Evolutionary conservation across 2,113 vertebrate genomes (phyloP), one percentile per base, ranked within the genome.

Genomic region (Eublepharis macularius): DNA sequence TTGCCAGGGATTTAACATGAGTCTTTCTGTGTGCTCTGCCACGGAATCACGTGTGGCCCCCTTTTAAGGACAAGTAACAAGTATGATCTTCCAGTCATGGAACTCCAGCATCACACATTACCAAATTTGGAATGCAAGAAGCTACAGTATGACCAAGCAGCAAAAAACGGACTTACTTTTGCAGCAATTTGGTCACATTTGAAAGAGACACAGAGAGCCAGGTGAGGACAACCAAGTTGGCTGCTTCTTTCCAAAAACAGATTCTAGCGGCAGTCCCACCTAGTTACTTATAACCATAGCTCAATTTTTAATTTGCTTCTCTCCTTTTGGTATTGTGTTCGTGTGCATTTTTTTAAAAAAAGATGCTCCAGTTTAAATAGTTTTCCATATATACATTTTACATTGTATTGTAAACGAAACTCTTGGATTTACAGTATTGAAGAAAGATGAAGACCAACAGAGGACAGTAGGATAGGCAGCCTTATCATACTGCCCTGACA

Each of bases 271-370:
- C 17, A 19, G 19, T 60, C 1, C 12, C 49, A n/a, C 16, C 9
- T 39, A 63, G 4, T 57, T 10, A 10, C n/a, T 86, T 90, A 74
- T 75, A 87, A 87, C 91, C 88, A 85, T 43, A 76, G 57, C 47
- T 89, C 76, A 87, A 32, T 79, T 63, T 86, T 90, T 86, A 78
- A 89, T 90, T 87, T 87, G 32, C 83, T 45, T 54, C 87, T 45
- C 76, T 86, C 84, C 72, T 83, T 90, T 41, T 90, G 79, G 87
- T 72, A 87, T 89, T 69, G 84, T 43, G 17, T 83, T 65, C 34
- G 57, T 91, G 73, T 83, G 78, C 88, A n/a, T n/a, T 90, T 86
- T 89, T 43, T 45, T 32, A 21, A 66, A 77, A 75, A 77, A 17
- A 24, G n/a, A n/a, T 21, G 17, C 34, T 89, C 90, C 81, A 76